phyloP scores from a whole-genome alignment of 2,888 invertebrate genomes.

The Liopterus haemorrhoidalis region DNA sequence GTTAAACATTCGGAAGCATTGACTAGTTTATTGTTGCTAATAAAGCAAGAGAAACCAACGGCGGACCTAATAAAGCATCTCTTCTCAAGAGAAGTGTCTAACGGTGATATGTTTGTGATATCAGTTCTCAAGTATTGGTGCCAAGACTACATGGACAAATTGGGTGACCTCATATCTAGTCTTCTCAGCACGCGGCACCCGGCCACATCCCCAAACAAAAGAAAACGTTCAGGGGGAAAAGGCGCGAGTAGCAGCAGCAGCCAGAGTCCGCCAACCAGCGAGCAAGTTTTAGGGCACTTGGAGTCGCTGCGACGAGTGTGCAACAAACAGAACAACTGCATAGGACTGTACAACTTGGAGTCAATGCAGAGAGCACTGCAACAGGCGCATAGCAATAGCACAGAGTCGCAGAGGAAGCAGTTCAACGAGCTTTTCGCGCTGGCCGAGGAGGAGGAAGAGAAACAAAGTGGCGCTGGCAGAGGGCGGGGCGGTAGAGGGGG shows the following conservation, averaged over 20 bases:
- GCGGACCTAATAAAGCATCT: constrained; percentile 79
- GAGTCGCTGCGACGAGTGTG: constrained; percentile 81
- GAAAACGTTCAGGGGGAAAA: constrained; percentile 76
- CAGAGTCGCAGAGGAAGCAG: constrained; percentile 83
- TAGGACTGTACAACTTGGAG: constrained; percentile 80
- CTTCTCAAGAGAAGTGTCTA: constrained; percentile 67
- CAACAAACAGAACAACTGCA: constrained; percentile 59
- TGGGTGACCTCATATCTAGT: constrained; percentile 73
- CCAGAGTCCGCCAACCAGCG: constrained; percentile 69
- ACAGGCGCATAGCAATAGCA: constrained; percentile 80
- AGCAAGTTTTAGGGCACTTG: constrained; percentile 85
- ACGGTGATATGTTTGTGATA: constrained; percentile 80
- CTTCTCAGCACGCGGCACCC: constrained; percentile 77
- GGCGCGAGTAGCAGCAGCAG: no score
- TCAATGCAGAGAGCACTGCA: constrained; percentile 88
- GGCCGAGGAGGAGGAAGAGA: constrained; percentile 81
- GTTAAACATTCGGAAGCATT: constrained; percentile 88
- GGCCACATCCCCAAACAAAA: constrained; percentile 82
- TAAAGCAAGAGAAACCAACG: constrained; percentile 88
- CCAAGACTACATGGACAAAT: constrained; percentile 83
- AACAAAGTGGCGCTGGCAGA: constrained; percentile 53
- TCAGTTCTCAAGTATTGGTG: constrained; percentile 92
- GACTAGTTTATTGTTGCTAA: constrained; percentile 79
- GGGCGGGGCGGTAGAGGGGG: constrained; percentile 53
- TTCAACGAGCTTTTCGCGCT: constrained; percentile 85